A percentile compares a stretch with the other conserved stretches of the same genome.
These are phyloP conservation scores for Halichoeres trimaculatus DNA, from an alignment of 2,113 vertebrate species.

Conservation along the genomic window DNA sequence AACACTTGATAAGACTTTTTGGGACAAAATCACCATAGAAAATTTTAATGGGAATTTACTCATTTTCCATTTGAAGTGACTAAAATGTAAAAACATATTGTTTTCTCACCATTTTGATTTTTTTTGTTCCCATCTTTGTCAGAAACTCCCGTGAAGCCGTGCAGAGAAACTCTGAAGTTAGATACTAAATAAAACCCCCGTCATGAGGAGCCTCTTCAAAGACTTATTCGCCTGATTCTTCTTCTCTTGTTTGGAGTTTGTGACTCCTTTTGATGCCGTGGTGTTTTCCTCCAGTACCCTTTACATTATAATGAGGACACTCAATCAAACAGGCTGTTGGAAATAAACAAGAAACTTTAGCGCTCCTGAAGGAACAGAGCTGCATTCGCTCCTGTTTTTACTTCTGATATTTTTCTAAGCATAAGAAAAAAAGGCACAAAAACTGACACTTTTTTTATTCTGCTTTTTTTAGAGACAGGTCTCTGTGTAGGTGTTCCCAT, in stretches of 20 bases:
- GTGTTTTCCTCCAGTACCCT: conserved; percentile 1
- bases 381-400: not conserved
- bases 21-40: too few relatives aligned
- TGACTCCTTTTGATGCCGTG: not conserved
- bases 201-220: not conserved
- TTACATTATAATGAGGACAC: conserved; percentile 24
- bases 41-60: too few relatives aligned
- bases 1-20: too few relatives aligned
- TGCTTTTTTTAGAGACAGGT: not conserved
- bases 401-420: not conserved
- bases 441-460: not conserved
- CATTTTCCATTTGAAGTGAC: too few relatives aligned
- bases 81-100: too few relatives aligned
- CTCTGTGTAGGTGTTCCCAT: not conserved
- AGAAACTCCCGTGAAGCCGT: too few relatives aligned
- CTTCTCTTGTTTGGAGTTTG: not conserved
- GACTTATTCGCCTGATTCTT: not conserved
- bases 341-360: too few relatives aligned
- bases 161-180: too few relatives aligned
- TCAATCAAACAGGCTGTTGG: not conserved
- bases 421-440: conserved; percentile 5
- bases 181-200: not conserved
- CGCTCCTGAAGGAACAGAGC: not conserved
- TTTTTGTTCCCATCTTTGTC: too few relatives aligned
- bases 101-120: too few relatives aligned